phyloP scores from a whole-genome alignment of 2,113 vertebrate species.

The Pollachius pollachius region DNA sequence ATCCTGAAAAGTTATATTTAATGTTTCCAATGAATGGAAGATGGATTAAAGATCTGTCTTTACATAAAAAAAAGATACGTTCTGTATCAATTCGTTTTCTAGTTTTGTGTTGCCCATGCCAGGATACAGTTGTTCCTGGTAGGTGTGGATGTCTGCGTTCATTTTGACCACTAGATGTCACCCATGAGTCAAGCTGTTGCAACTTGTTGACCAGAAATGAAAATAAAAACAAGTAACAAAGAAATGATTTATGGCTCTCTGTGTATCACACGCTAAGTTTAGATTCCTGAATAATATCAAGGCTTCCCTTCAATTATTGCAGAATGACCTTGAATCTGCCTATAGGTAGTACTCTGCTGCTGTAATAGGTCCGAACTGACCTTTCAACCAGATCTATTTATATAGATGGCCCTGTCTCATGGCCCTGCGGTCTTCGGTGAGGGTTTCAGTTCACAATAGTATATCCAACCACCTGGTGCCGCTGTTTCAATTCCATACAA shows the following conservation, averaged over 20 bases:
- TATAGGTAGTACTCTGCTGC: too few relatives aligned
- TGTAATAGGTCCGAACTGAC: too few relatives aligned
- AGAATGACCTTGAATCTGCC: too few relatives aligned
- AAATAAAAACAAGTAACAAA: slow-evolving; percentile 49
- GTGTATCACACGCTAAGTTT: background rate
- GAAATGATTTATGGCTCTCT: slow-evolving; percentile 27
- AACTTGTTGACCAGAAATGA: slow-evolving; percentile 25
- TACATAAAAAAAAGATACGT: slow-evolving; percentile 39
- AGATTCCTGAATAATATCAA: too few relatives aligned
- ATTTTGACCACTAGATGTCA: slow-evolving; percentile 41
- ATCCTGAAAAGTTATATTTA: slow-evolving; percentile 75
- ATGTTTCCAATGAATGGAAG: slow-evolving; percentile 66
- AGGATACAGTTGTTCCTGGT: slow-evolving; percentile 8
- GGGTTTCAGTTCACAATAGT: too few relatives aligned
- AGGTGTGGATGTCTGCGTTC: slow-evolving; percentile 8
- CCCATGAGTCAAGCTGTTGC: slow-evolving; percentile 16
- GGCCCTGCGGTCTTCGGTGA: too few relatives aligned
- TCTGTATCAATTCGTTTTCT: slow-evolving; percentile 42
- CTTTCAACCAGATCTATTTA: too few relatives aligned
- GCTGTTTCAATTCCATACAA: too few relatives aligned
- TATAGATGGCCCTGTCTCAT: too few relatives aligned
- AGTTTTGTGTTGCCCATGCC: slow-evolving; percentile 13
- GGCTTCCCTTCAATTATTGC: too few relatives aligned
- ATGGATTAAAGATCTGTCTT: slow-evolving; percentile 75
- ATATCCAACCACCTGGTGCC: too few relatives aligned